Conservation (phyloP, 35 echinoderm and acorn worm species). For the Ophioderma brevispina region DNA sequence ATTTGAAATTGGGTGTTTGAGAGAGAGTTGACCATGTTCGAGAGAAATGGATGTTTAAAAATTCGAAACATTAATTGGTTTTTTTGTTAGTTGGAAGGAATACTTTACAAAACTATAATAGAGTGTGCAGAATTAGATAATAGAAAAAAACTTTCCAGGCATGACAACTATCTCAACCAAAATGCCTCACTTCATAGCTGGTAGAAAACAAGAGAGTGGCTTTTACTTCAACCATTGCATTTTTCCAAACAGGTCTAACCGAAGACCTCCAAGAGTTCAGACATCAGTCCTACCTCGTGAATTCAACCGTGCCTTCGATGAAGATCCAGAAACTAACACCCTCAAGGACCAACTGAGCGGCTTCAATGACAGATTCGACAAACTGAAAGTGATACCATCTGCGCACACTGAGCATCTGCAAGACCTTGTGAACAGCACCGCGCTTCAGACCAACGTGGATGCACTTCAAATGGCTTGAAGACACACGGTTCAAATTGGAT, state of each 20-base stretch:
- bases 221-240: too few relatives aligned
- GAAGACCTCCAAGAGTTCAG: slow-evolving; percentile 92
- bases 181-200: too few relatives aligned
- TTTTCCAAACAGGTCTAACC: slow-evolving; percentile 69
- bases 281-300: slow-evolving; percentile 78
- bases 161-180: too few relatives aligned
- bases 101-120: too few relatives aligned
- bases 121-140: not conserved
- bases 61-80: not conserved
- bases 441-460: slow-evolving; percentile 57
- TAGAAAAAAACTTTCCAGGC: not conserved
- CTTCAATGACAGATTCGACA: slow-evolving; percentile 82
- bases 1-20: not conserved
- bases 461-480: slow-evolving; percentile 69
- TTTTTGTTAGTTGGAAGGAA: not conserved
- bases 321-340: slow-evolving; percentile 72
- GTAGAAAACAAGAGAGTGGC: too few relatives aligned
- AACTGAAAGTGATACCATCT: slow-evolving; percentile 57
- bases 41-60: not conserved
- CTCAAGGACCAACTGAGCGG: slow-evolving; percentile 59
- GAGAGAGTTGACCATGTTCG: not conserved
- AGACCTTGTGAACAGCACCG: slow-evolving; percentile 78
- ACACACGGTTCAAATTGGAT: slow-evolving; percentile 62
- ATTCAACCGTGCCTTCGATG: slow-evolving; percentile 72
- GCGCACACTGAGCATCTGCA: slow-evolving; percentile 67